These are phyloP conservation scores for Pollenia griseotomentosa DNA, from an alignment of 2,888 invertebrate species.

Conservation along the genomic window DNA sequence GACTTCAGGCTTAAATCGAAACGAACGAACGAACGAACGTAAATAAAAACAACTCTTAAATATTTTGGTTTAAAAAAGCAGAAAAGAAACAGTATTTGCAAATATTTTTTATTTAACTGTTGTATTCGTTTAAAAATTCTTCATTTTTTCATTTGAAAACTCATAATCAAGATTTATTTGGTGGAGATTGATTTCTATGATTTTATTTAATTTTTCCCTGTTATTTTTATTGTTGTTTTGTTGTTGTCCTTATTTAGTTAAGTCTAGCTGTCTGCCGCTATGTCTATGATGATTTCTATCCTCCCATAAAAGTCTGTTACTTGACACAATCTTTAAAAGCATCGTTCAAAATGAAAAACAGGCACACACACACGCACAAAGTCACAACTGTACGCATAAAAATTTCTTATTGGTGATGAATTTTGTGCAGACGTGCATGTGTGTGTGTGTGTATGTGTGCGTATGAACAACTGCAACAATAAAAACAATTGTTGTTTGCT, in stretches of 20 bases:
- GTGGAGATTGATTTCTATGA: slow-evolving; percentile 72
- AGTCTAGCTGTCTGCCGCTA: slow-evolving; percentile 72
- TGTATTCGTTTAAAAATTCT: slow-evolving; percentile 38
- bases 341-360: slow-evolving; percentile 48
- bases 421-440: slow-evolving; percentile 39
- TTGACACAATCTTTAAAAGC: slow-evolving; percentile 72
- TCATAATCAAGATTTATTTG: slow-evolving; percentile 72
- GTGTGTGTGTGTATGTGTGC: not conserved
- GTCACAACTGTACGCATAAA: slow-evolving; percentile 63
- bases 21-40: not conserved
- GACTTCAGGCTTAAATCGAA: slow-evolving; percentile 57
- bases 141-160: slow-evolving; percentile 53
- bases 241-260: slow-evolving; percentile 67
- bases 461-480: not conserved
- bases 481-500: slow-evolving; percentile 63
- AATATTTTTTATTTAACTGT: slow-evolving; percentile 63
- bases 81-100: slow-evolving; percentile 16
- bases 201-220: slow-evolving; percentile 54
- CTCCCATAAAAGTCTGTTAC: slow-evolving; percentile 72
- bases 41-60: not conserved
- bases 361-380: not conserved
- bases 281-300: slow-evolving; percentile 72
- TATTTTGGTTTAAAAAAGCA: not conserved
- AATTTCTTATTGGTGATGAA: slow-evolving; percentile 68
- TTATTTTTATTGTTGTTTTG: slow-evolving; percentile 34